Percentiles rank a stretch among this genome's conserved stretches.
Conservation (phyloP, 2,888 invertebrate species). For the Drosophila subquinaria region DNA sequence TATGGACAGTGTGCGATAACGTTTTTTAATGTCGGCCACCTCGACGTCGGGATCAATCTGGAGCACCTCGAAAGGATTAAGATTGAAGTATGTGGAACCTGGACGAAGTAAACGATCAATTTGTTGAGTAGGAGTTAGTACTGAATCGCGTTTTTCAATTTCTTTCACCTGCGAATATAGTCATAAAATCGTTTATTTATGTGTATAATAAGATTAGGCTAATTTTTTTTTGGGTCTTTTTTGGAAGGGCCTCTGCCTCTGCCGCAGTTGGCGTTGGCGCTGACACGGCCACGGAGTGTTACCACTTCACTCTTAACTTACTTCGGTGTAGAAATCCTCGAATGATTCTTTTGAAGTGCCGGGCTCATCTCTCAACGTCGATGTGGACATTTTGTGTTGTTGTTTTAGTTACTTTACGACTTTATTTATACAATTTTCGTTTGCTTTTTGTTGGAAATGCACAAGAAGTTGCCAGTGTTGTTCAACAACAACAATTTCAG, state of each 20-base stretch:
- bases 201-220: constrained; percentile 32
- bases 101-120: constrained; percentile 97
- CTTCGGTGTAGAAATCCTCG: constrained; percentile 93
- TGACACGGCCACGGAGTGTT: constrained; percentile 21
- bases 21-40: constrained; percentile 97
- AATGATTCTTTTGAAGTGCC: constrained; percentile 89
- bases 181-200: constrained; percentile 74
- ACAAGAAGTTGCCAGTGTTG: constrained; percentile 37
- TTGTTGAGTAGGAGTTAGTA: constrained; percentile 98
- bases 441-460: constrained; percentile 41
- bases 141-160: constrained; percentile 98
- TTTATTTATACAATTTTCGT: constrained; percentile 28
- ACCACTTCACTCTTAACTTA: constrained; percentile 85
- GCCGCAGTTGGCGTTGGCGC: constrained; percentile 28
- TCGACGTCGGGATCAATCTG: constrained; percentile 96
- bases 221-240: constrained; percentile 29
- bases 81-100: constrained; percentile 99
- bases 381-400: constrained; percentile 66
- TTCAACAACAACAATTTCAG: constrained; percentile 9
- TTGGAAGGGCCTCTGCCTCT: constrained; percentile 36
- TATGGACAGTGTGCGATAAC: constrained; percentile 97
- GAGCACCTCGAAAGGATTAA: constrained; percentile 97
- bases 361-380: constrained; percentile 73
- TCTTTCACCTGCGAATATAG: constrained; percentile 94
- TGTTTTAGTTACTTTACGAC: constrained; percentile 23